Evolutionary conservation across 2,888 invertebrate genomes (phyloP).

Genomic region (Acanthoscelides obtectus): DNA sequence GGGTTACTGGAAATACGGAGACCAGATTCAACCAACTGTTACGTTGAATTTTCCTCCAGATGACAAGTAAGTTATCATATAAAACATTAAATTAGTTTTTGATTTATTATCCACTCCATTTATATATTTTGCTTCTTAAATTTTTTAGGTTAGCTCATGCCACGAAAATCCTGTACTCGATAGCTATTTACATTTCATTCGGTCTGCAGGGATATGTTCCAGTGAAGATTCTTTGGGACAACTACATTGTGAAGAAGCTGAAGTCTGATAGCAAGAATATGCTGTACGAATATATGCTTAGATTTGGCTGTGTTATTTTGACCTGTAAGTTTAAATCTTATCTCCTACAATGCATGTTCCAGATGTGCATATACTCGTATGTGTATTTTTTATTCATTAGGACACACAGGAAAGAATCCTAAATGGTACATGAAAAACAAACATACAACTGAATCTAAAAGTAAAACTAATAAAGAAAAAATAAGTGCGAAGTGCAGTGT

Average conservation of each 20-base stretch:
- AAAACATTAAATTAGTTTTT: too few species aligned
- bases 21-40: conserved; percentile 65
- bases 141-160: conserved; percentile 58
- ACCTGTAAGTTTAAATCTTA: conserved; percentile 44
- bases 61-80: conserved; percentile 48
- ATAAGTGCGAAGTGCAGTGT: too few species aligned
- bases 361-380: not conserved
- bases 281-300: conserved; percentile 43
- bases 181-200: conserved; percentile 76
- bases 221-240: conserved; percentile 70
- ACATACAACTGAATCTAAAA: too few species aligned
- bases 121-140: not conserved
- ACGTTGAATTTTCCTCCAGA: conserved; percentile 72
- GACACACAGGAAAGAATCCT: not conserved
- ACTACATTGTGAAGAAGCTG: conserved; percentile 42
- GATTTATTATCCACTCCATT: not conserved
- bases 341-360: not conserved
- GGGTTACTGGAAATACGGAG: conserved; percentile 79
- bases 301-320: conserved; percentile 41
- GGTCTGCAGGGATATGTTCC: conserved; percentile 88
- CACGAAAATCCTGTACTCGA: conserved; percentile 58
- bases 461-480: too few species aligned
- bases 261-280: conserved; percentile 33
- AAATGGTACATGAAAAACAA: not conserved
- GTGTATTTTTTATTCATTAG: not conserved